Percentiles rank a stretch among this genome's conserved stretches.
Conservation (phyloP, 2,113 vertebrate species). For the Phoxinus phoxinus region DNA sequence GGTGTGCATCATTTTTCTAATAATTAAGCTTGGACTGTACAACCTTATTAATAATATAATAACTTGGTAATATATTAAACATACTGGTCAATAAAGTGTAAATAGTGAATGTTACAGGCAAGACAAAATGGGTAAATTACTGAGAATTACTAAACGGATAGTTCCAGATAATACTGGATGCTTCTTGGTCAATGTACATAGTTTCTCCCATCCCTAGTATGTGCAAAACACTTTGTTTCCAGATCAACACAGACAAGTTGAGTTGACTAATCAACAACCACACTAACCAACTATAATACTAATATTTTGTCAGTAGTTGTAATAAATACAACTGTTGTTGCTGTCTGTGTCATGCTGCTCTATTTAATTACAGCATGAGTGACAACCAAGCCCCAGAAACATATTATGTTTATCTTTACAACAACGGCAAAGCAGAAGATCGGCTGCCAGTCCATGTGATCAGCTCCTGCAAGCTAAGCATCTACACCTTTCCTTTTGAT, state of each 20-base stretch:
- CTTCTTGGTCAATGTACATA: background rate
- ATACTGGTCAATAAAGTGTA: background rate
- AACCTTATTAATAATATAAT: too few relatives aligned
- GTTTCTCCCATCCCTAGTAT: background rate
- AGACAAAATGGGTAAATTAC: background rate
- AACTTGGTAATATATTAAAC: background rate
- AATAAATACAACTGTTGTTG: background rate
- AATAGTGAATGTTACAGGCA: background rate
- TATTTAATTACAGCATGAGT: constrained; percentile 60
- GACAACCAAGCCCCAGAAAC: constrained; percentile 68
- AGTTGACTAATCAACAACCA: background rate
- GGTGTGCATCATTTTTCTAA: too few relatives aligned
- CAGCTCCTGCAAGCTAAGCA: constrained; percentile 75
- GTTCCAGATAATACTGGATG: background rate
- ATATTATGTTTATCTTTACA: constrained; percentile 64
- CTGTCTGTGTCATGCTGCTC: background rate
- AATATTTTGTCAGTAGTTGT: too few relatives aligned
- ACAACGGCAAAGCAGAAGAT: constrained; percentile 50
- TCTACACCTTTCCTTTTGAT: constrained; percentile 78
- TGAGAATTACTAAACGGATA: background rate
- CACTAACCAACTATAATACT: too few relatives aligned
- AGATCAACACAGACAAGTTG: background rate
- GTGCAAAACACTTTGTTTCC: background rate
- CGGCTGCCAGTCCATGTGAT: constrained; percentile 64
- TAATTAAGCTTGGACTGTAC: too few relatives aligned